A percentile compares a stretch with the other conserved stretches of the same genome.
phyloP scores from a whole-genome alignment of 2,888 invertebrate species.

The Amiota minor region DNA sequence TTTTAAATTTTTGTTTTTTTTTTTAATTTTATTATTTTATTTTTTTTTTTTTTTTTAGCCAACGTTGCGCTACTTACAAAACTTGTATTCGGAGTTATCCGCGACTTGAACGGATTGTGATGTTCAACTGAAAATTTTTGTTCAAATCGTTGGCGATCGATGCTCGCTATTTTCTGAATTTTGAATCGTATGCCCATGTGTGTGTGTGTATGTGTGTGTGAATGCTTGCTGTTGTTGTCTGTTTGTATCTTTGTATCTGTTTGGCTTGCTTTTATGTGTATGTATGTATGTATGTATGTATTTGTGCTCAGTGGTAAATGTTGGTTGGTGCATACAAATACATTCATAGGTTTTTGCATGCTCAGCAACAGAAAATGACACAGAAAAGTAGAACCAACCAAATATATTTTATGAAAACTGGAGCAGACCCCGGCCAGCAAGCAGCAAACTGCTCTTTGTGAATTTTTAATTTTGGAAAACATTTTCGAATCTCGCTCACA shows the following conservation, averaged over 20 bases:
- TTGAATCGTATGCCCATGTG: constrained; percentile 45
- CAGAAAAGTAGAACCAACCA: constrained; percentile 43
- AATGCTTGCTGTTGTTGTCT: neutral
- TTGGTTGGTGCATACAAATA: neutral
- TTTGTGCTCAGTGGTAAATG: constrained; percentile 18
- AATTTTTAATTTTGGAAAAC: constrained; percentile 35
- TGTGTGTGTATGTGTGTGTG: constrained; percentile 39
- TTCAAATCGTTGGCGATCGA: constrained; percentile 72
- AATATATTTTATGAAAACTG: neutral
- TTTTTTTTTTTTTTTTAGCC: constrained; percentile 41
- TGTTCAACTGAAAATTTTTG: constrained; percentile 75
- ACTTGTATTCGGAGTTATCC: constrained; percentile 74
- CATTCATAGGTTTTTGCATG: constrained; percentile 48
- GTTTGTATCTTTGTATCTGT: constrained; percentile 20
- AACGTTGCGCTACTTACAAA: constrained; percentile 71
- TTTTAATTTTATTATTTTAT: constrained; percentile 26
- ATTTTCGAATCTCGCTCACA: neutral
- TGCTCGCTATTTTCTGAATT: constrained; percentile 63
- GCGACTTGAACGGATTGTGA: constrained; percentile 75
- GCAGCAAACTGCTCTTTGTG: constrained; percentile 11
- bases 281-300: constrained; percentile 39
- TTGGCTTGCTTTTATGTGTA: no score
- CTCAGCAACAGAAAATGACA: constrained; percentile 41
- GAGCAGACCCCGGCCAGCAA: neutral
- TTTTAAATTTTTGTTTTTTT: constrained; percentile 13